phyloP scores from a whole-genome alignment of 2,888 invertebrate genomes.

The Dastarcus helophoroides region DNA sequence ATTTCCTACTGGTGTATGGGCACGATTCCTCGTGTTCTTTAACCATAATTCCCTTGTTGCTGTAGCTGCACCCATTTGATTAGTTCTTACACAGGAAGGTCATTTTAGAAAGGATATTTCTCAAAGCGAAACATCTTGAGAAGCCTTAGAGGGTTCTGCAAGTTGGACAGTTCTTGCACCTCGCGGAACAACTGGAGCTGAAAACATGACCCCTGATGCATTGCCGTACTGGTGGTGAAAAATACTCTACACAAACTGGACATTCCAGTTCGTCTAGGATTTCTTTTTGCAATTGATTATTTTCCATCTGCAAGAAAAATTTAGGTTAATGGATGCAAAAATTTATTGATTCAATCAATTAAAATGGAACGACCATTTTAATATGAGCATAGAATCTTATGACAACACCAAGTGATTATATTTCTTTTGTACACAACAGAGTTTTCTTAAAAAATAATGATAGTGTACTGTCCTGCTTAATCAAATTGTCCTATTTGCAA shows the following conservation, averaged over 20 bases:
- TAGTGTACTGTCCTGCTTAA: too few relatives aligned
- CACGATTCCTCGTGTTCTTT: conserved; percentile 1
- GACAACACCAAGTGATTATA: too few relatives aligned
- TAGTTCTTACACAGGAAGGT: conserved; percentile 2
- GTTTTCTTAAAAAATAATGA: too few relatives aligned
- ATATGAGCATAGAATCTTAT: too few relatives aligned
- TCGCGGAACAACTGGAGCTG: background rate
- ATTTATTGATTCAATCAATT: too few relatives aligned
- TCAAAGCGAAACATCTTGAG: background rate
- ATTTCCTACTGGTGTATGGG: background rate
- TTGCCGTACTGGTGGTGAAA: background rate
- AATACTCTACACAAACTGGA: background rate
- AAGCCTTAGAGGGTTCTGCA: background rate
- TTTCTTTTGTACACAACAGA: too few relatives aligned
- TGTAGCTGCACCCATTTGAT: background rate
- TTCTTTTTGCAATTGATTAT: too few relatives aligned
- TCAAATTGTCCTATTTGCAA: too few relatives aligned
- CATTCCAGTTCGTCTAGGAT: conserved; percentile 2
- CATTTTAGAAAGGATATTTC: background rate
- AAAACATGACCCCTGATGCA: background rate
- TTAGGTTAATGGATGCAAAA: too few relatives aligned
- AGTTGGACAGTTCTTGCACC: background rate
- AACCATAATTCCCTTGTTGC: background rate
- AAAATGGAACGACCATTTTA: too few relatives aligned
- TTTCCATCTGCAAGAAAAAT: too few relatives aligned